Evolutionary conservation across 2,888 invertebrate species (phyloP).

Genomic region (Venustoraphidia nigricollis): DNA sequence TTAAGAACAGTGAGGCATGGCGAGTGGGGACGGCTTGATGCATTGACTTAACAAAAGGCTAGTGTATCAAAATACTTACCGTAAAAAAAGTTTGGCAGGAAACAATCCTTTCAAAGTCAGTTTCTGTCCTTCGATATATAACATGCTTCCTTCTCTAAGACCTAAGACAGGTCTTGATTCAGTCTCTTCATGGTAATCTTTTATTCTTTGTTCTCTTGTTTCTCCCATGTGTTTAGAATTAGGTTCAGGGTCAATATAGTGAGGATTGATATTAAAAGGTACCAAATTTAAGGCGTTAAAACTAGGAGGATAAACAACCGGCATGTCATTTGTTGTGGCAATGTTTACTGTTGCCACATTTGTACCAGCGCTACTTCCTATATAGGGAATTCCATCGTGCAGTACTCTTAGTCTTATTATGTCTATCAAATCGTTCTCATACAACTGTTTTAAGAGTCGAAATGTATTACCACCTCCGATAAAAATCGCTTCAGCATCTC

Average conservation of each 20-base stretch:
- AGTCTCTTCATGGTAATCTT: conserved; percentile 47
- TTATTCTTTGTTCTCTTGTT: conserved; percentile 58
- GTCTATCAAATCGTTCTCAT: conserved; percentile 48
- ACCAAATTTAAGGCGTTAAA: conserved; percentile 57
- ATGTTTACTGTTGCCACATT: conserved; percentile 70
- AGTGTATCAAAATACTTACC: conserved; percentile 31
- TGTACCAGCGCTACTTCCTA: conserved; percentile 69
- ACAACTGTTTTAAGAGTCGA: conserved; percentile 49
- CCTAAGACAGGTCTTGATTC: conserved; percentile 47
- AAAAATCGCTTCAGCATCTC: conserved; percentile 51
- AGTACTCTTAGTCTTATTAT: conserved; percentile 45
- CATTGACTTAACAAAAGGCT: too few species aligned
- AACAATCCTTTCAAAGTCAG: conserved; percentile 44
- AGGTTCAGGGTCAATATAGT: conserved; percentile 52
- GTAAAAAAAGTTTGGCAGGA: conserved; percentile 46
- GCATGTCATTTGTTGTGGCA: conserved; percentile 80
- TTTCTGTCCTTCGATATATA: conserved; percentile 41
- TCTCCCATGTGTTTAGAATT: conserved; percentile 59
- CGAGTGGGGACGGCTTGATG: too few species aligned
- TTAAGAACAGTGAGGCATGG: too few species aligned
- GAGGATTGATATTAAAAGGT: conserved; percentile 76
- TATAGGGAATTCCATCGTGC: conserved; percentile 48
- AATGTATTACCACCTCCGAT: conserved; percentile 75
- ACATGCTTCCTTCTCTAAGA: conserved; percentile 52
- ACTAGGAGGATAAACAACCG: conserved; percentile 59